phyloP scores from a whole-genome alignment of 1,140 invertebrate species.

The Limonius californicus region DNA sequence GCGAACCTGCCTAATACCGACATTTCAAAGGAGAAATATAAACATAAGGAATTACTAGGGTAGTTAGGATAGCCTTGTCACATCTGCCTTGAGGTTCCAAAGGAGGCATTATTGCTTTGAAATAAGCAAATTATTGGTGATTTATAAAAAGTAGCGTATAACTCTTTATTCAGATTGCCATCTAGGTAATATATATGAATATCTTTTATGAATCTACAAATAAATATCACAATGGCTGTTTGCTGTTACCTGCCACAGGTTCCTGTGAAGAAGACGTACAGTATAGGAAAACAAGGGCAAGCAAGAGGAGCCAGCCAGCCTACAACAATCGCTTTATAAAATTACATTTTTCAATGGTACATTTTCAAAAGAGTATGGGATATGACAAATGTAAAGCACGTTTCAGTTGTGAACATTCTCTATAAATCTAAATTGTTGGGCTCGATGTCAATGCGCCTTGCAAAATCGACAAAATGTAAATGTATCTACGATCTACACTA shows the following conservation, averaged over 20 bases:
- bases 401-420: slow-evolving; percentile 10
- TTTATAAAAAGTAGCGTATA: slow-evolving; percentile 4
- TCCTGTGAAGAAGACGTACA: slow-evolving; percentile 6
- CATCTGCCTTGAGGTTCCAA: too few relatives aligned
- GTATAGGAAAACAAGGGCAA: slow-evolving; percentile 8
- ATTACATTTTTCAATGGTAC: slow-evolving; percentile 5
- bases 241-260: slow-evolving; percentile 18
- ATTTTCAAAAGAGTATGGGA: slow-evolving; percentile 4
- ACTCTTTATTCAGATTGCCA: slow-evolving; percentile 12
- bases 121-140: too few relatives aligned
- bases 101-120: too few relatives aligned
- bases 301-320: slow-evolving; percentile 20
- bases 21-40: too few relatives aligned
- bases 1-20: too few relatives aligned
- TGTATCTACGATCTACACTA: slow-evolving; percentile 6
- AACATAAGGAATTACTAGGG: too few relatives aligned
- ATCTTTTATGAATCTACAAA: slow-evolving; percentile 20
- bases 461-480: background rate
- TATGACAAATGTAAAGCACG: slow-evolving; percentile 15
- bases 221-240: slow-evolving; percentile 26
- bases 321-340: slow-evolving; percentile 17
- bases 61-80: too few relatives aligned
- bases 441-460: slow-evolving; percentile 9
- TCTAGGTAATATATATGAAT: slow-evolving; percentile 5
- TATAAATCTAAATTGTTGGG: slow-evolving; percentile 9